Base-by-base conservation (phyloP, 2,888 invertebrate species). In the Platerodrilus igneus region DNA sequence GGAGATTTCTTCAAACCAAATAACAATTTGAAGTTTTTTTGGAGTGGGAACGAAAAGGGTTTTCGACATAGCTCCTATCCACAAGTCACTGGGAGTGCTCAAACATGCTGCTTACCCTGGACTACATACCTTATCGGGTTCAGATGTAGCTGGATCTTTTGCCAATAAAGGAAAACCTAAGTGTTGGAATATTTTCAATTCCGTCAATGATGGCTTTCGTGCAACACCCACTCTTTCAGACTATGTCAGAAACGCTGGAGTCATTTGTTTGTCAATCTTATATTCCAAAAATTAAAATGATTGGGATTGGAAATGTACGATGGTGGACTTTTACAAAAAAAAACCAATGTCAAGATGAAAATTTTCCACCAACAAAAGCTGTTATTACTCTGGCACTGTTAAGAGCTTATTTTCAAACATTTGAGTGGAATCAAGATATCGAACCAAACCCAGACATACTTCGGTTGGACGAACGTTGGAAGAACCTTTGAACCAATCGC, bases 401-500 rank as follows among this genome's bases (percentile, higher is more conserved):
- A 9, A 9, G 23, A 23, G 23, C 23, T 23, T 10, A 23, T 23
- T 10, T 29, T 22, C 22, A 22, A 10, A 4, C 3, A 5, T 8
- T 22, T 22, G 22, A 4, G 22, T 9, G 22, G 22, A 22, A 22
- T 22, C 22, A 22, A 9, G 22, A 22, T n/a, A n/a, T n/a, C n/a
- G n/a, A n/a, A n/a, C n/a, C n/a, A n/a, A 23, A 23, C 23, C 23
- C 9, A 23, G 9, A 9, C 23, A 23, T 23, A 23, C 23, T 23
- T 23, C 9, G 23, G 23, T 9, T 23, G 23, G 4, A 23, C 9
- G 23, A 6, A 23, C 23, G n/a, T 4, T 23, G n/a, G 23, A 23
- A 10, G 23, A 23, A 23, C 23, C 4, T 23, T 23, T 23, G 23
- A 23, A 10, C 23, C 23, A 23, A 23, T 23, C 23, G 23, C 23